Evolutionary conservation across 53 echinoderm and acorn worm genomes (phyloP).

Genomic region (Echinarachnius parma): DNA sequence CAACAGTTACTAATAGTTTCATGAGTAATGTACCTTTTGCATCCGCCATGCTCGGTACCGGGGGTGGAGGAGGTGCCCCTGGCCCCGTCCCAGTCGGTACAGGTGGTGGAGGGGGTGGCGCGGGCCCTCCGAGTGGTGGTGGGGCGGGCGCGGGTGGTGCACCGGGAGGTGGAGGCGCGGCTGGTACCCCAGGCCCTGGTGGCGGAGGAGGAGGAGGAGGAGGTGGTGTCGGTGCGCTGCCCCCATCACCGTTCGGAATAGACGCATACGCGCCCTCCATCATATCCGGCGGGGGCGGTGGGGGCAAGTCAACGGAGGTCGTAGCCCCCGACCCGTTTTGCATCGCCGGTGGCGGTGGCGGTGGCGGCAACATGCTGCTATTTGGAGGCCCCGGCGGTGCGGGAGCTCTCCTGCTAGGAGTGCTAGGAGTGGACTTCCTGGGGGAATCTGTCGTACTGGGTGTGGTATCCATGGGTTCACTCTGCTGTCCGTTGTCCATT

Average conservation of each 20-base stretch:
- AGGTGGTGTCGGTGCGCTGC: not conserved
- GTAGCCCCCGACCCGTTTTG: not conserved
- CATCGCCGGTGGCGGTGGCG: not conserved
- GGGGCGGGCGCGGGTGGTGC: slow-evolving; percentile 34
- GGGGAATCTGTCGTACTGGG: no score
- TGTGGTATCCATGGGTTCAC: no score
- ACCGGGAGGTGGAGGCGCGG: not conserved
- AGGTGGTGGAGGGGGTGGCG: slow-evolving; percentile 36
- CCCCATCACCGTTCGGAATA: no score
- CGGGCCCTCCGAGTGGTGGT: no score
- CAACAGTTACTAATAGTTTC: no score
- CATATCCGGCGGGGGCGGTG: slow-evolving; percentile 24
- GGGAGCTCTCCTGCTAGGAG: not conserved
- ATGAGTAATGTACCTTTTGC: not conserved
- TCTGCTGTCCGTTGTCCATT: no score
- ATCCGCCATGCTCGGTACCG: slow-evolving; percentile 1
- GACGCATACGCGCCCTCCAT: slow-evolving; percentile 4
- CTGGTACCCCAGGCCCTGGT: no score
- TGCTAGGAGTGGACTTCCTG: no score
- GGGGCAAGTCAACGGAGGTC: not conserved
- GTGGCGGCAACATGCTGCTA: no score
- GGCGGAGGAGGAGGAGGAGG: slow-evolving; percentile 60
- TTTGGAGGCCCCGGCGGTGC: slow-evolving; percentile 1
- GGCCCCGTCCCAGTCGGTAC: slow-evolving; percentile 19
- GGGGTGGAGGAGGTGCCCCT: slow-evolving; percentile 12